phyloP scores from a whole-genome alignment of 2,888 invertebrate genomes.

The Scaeva pyrastri region DNA sequence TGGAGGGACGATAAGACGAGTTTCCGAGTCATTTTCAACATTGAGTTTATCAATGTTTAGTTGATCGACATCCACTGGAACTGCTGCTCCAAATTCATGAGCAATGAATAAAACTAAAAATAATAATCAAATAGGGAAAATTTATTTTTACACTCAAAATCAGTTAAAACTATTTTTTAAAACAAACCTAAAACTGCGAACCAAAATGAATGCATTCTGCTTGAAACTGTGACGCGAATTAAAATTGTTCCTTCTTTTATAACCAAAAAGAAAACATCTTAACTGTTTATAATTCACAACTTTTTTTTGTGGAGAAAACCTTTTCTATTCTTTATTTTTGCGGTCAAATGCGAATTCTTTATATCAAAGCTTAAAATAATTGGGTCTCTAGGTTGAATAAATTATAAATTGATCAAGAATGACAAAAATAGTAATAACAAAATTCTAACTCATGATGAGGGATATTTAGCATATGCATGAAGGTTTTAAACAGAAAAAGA shows the following conservation, averaged over 20 bases:
- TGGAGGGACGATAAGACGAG: conserved; percentile 63
- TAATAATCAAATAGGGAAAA: no score
- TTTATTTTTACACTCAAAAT: no score
- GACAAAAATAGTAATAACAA: neutral
- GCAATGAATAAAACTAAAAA: conserved; percentile 22
- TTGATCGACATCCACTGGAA: conserved; percentile 20
- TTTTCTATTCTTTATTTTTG: neutral
- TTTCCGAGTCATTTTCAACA: conserved; percentile 11
- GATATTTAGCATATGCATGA: conserved; percentile 25
- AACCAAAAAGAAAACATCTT: conserved; percentile 1
- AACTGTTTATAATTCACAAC: neutral
- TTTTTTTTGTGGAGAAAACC: neutral
- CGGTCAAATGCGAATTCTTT: conserved; percentile 34
- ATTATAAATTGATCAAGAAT: conserved; percentile 9
- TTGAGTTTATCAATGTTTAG: neutral
- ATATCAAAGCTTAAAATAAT: conserved; percentile 9
- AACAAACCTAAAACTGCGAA: conserved; percentile 42
- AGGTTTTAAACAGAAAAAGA: neutral
- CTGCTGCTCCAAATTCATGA: neutral
- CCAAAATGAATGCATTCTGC: conserved; percentile 67
- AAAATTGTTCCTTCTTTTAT: conserved; percentile 55
- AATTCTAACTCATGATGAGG: no score
- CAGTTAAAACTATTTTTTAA: no score
- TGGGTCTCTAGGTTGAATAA: conserved; percentile 54
- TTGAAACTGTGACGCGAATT: conserved; percentile 34